A percentile compares a stretch with the other conserved stretches of the same genome.
Conservation (phyloP, 2,888 invertebrate genomes). For the Himalopsyche tibetana region DNA sequence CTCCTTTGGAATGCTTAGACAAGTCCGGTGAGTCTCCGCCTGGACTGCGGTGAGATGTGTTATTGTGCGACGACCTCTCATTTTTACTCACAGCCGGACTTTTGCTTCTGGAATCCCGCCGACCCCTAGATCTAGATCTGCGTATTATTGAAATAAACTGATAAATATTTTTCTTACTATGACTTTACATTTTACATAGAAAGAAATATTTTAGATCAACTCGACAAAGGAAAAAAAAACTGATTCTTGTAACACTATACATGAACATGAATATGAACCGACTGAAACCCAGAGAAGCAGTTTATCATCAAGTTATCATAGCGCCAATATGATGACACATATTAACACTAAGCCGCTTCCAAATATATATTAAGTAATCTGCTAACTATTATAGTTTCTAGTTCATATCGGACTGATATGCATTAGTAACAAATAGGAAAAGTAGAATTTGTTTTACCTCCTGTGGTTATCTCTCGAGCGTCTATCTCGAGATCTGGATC, state of each 20-base stretch:
- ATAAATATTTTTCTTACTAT: neutral
- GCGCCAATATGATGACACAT: too few species aligned
- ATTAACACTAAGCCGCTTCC: too few species aligned
- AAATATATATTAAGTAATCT: too few species aligned
- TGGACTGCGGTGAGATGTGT: slow-evolving; percentile 63
- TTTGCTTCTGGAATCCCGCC: slow-evolving; percentile 61
- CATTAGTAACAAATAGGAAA: slow-evolving; percentile 7
- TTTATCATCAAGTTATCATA: too few species aligned
- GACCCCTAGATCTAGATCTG: slow-evolving; percentile 61
- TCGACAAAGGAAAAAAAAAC: too few species aligned
- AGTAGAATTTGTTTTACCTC: slow-evolving; percentile 53
- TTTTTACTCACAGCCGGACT: slow-evolving; percentile 50
- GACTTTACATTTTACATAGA: neutral
- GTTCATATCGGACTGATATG: too few species aligned
- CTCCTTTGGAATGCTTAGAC: slow-evolving; percentile 64
- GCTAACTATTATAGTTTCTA: too few species aligned
- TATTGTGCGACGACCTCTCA: slow-evolving; percentile 48
- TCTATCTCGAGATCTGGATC: slow-evolving; percentile 69
- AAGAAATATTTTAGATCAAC: too few species aligned
- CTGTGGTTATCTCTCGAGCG: slow-evolving; percentile 67
- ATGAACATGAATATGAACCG: too few species aligned
- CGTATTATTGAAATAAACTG: neutral
- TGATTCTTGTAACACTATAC: too few species aligned
- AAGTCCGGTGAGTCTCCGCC: slow-evolving; percentile 64
- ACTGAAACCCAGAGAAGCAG: too few species aligned